Evolutionary conservation across 1,140 invertebrate species (phyloP), one percentile per base, ranked within the genome.

Genomic region (Bicyclus anynana): DNA sequence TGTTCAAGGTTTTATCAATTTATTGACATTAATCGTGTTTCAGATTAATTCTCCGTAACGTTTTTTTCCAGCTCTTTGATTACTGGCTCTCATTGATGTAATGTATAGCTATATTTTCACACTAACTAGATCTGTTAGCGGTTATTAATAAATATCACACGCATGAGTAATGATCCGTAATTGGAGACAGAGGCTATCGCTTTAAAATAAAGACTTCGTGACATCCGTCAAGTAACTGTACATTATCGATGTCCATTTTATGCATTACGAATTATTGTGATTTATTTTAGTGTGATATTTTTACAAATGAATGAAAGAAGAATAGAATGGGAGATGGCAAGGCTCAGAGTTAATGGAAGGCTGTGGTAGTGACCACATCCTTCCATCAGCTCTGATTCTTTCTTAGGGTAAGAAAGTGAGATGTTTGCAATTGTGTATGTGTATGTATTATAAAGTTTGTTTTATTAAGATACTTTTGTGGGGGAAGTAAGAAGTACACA

Each of bases 141-240:
- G 10, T 77, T 76, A 77, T 78, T 73, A 80, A 77, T 82, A 77
- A 77, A 71, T 77, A 78, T 79, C 67, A 72, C 69, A 77, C 72
- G 75, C 60, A 68, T 82, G 77, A 80, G 68, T 83, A 83, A 83
- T 85, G 75, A 62, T 67, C 76, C 80, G 59, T 86, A 84, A 82
- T 86, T 84, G 83, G 83, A 61, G 65, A 72, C 78, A 79, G 69
- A 74, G 72, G 75, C 72, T 84, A 82, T 86, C 80, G 71, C 69
- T 71, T 60, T 70, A 65, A 69, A 77, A 74, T 82, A 74, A 81
- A 78, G 71, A 75, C 72, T 61, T 68, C 82, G 83, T 86, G 83
- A 86, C 83, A 84, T 86, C 79, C 80, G 80, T 68, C 53, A 53
- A 21, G 62, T 86, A 84, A 84, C 80, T 77, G 82, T 79, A 65